Percentiles rank a stretch among this genome's conserved stretches.
Evolutionary conservation across 2,113 vertebrate genomes (phyloP).

Genomic region (Lucifuga dentata): DNA sequence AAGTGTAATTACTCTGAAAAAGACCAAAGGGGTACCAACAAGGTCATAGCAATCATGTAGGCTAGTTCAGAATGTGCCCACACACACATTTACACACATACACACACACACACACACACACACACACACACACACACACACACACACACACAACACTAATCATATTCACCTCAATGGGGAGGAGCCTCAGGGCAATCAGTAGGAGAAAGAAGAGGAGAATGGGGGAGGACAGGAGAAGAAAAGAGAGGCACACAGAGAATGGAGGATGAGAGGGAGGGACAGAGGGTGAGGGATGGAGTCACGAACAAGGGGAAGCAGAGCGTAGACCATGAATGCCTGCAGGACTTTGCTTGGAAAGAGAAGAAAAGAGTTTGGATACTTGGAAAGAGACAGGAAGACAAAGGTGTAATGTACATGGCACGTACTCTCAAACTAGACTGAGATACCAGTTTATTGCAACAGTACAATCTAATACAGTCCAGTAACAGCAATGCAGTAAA

Average conservation of each 20-base stretch:
- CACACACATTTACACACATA: conserved; percentile 36
- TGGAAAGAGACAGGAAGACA: conserved; percentile 43
- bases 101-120: conserved; percentile 28
- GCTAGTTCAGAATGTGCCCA: background rate
- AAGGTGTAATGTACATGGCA: conserved; percentile 20
- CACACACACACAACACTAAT: conserved; percentile 45
- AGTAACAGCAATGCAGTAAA: too few relatives aligned
- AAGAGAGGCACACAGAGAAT: conserved; percentile 57
- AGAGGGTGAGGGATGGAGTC: conserved; percentile 53
- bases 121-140: conserved; percentile 22
- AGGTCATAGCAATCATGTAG: conserved; percentile 75
- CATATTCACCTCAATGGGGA: conserved; percentile 65
- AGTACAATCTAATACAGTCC: too few relatives aligned
- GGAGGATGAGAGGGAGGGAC: conserved; percentile 45
- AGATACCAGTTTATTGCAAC: background rate
- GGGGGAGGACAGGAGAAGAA: conserved; percentile 57
- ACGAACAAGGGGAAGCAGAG: conserved; percentile 68
- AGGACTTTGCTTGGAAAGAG: conserved; percentile 59
- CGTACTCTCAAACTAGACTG: conserved; percentile 8
- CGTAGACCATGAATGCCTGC: conserved; percentile 66
- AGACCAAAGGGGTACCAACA: conserved; percentile 63
- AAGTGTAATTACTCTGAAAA: conserved; percentile 64
- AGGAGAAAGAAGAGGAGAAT: conserved; percentile 54
- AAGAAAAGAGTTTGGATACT: conserved; percentile 61
- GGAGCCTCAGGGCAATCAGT: conserved; percentile 69